Evolutionary conservation across 2,888 invertebrate genomes (phyloP).

Genomic region (Parapristionchus giblindavisi): DNA sequence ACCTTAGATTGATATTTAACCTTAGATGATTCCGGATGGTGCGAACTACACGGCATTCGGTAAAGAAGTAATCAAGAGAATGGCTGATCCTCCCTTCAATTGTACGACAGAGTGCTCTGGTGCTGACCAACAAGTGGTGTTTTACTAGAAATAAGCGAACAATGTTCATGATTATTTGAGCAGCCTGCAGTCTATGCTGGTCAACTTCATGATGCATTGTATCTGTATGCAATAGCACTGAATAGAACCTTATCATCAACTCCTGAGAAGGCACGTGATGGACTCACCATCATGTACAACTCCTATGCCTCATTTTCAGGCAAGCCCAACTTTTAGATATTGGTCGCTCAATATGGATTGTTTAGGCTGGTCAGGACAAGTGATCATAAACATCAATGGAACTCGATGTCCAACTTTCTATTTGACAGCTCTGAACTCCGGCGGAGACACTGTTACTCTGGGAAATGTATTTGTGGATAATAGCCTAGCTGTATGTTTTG

Average conservation of each 20-base stretch:
- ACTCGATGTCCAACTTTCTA: conserved; percentile 42
- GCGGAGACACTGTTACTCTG: background rate
- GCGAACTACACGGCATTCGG: conserved; percentile 35
- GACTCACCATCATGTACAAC: conserved; percentile 42
- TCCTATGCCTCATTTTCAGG: conserved; percentile 43
- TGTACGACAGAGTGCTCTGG: conserved; percentile 9
- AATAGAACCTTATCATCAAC: conserved; percentile 44
- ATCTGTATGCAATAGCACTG: conserved; percentile 51
- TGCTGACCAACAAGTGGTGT: conserved; percentile 5
- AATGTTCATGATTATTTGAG: background rate
- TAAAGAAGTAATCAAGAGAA: conserved; percentile 15
- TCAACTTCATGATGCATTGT: conserved; percentile 54
- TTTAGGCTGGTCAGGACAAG: conserved; percentile 32
- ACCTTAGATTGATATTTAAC: background rate
- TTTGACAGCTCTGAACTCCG: conserved; percentile 29
- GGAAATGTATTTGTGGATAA: conserved; percentile 16
- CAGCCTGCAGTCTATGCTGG: conserved; percentile 44
- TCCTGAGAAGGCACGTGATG: conserved; percentile 41
- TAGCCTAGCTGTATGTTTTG: background rate
- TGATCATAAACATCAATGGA: conserved; percentile 39
- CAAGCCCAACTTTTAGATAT: background rate
- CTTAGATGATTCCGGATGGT: conserved; percentile 16
- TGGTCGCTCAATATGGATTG: background rate
- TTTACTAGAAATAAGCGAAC: background rate
- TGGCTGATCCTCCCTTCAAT: conserved; percentile 34